Evolutionary conservation across 1,140 invertebrate genomes (phyloP).

Genomic region (Aleiodes sp.): DNA sequence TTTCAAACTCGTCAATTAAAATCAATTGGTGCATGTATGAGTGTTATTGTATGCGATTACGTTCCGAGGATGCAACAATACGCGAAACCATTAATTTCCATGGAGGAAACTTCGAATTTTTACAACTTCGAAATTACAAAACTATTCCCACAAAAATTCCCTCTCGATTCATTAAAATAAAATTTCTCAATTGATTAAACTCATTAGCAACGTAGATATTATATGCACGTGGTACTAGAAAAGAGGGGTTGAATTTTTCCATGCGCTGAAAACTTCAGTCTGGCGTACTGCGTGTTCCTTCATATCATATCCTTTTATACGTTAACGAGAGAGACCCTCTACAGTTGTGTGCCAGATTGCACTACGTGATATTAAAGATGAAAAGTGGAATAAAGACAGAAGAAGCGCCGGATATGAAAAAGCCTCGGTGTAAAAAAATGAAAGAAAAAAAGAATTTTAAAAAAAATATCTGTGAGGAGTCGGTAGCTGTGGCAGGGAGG

Average conservation of each 20-base stretch:
- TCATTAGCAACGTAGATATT: not conserved
- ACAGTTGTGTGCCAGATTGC: not conserved
- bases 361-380: not conserved
- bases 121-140: too few species aligned
- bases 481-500: not conserved
- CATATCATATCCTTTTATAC: constrained; percentile 4
- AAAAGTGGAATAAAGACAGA: constrained; percentile 7
- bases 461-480: not conserved
- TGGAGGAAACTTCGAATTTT: too few species aligned
- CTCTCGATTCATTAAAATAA: too few species aligned
- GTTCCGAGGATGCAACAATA: too few species aligned
- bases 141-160: too few species aligned
- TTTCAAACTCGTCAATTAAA: too few species aligned
- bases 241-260: not conserved
- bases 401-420: not conserved
- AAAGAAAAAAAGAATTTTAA: not conserved
- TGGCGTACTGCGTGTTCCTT: constrained; percentile 6
- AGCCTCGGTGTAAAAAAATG: not conserved
- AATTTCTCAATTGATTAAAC: not conserved
- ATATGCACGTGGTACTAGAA: not conserved
- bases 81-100: too few species aligned
- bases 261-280: not conserved
- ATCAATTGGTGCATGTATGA: too few species aligned
- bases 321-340: constrained; percentile 14
- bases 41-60: too few species aligned